Percentiles rank a stretch among this genome's conserved stretches.
phyloP scores from a whole-genome alignment of 1,140 invertebrate genomes.

The Drosophila sechellia region DNA sequence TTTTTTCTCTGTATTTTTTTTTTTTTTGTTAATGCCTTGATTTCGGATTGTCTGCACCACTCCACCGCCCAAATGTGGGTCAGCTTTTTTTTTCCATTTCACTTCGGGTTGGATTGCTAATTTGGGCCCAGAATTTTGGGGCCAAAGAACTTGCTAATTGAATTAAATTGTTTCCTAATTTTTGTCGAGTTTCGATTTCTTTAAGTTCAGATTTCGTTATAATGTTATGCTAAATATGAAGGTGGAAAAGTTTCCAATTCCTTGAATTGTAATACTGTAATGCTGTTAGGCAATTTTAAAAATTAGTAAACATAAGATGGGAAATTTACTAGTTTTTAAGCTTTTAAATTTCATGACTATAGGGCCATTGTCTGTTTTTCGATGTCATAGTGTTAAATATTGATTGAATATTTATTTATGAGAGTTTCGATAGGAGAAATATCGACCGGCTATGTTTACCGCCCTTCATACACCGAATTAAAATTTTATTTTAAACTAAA shows the following conservation, averaged over 20 bases:
- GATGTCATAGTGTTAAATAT: background rate
- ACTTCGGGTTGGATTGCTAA: conserved; percentile 35
- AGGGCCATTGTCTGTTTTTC: background rate
- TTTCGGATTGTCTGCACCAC: conserved; percentile 62
- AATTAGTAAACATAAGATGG: background rate
- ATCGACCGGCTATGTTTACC: background rate
- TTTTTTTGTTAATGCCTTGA: conserved; percentile 64
- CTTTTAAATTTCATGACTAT: too few species aligned
- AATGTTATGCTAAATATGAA: background rate
- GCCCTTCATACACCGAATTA: background rate
- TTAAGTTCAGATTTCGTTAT: conserved; percentile 19
- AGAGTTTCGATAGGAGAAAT: background rate
- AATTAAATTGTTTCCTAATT: conserved; percentile 52
- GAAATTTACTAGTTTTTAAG: too few species aligned
- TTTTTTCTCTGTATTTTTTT: conserved; percentile 8
- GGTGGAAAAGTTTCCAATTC: conserved; percentile 26
- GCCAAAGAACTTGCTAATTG: conserved; percentile 64
- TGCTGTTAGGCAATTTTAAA: background rate
- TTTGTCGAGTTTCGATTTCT: conserved; percentile 64
- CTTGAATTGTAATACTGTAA: background rate
- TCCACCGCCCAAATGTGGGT: conserved; percentile 42
- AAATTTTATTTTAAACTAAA: background rate
- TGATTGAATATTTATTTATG: background rate
- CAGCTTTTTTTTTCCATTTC: conserved; percentile 13
- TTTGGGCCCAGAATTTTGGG: conserved; percentile 37